Conservation (phyloP, 2,797 vertebrate genomes). For the Enteromius paludinosus region DNA sequence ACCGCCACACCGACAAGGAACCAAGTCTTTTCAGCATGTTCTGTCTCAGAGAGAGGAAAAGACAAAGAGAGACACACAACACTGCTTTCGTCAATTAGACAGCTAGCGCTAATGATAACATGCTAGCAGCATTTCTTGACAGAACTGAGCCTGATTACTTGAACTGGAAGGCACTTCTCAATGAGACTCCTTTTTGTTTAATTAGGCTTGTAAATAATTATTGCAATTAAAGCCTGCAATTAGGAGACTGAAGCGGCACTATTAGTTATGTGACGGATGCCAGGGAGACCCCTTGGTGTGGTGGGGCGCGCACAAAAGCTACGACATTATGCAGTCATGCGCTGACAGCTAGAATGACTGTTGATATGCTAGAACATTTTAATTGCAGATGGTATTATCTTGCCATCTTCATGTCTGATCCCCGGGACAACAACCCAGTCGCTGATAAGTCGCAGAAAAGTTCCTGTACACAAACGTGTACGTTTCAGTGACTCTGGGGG, state of each 20-base stretch:
- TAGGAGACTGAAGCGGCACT: constrained; percentile 77
- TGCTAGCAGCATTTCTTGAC: constrained; percentile 68
- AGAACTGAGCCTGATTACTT: constrained; percentile 73
- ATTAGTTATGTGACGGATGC: constrained; percentile 81
- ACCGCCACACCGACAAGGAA: constrained; percentile 26
- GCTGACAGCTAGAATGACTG: constrained; percentile 61
- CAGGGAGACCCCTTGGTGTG: constrained; percentile 71
- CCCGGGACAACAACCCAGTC: constrained; percentile 47
- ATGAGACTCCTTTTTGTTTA: constrained; percentile 77
- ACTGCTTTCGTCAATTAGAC: constrained; percentile 60
- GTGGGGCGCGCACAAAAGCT: constrained; percentile 69
- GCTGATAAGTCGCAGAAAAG: constrained; percentile 41
- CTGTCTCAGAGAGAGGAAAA: constrained; percentile 42
- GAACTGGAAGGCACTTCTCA: constrained; percentile 72
- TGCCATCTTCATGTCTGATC: constrained; percentile 53
- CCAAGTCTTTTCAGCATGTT: constrained; percentile 39
- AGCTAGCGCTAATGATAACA: constrained; percentile 58
- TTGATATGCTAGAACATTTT: constrained; percentile 65
- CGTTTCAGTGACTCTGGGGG: neutral
- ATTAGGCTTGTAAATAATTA: constrained; percentile 88
- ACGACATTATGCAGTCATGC: constrained; percentile 60
- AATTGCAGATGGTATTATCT: constrained; percentile 63
- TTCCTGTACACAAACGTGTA: constrained; percentile 39
- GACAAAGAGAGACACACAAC: constrained; percentile 33
- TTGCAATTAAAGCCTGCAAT: constrained; percentile 88